Base-by-base conservation (phyloP, 2,797 vertebrate species). In the Columba guinea region DNA sequence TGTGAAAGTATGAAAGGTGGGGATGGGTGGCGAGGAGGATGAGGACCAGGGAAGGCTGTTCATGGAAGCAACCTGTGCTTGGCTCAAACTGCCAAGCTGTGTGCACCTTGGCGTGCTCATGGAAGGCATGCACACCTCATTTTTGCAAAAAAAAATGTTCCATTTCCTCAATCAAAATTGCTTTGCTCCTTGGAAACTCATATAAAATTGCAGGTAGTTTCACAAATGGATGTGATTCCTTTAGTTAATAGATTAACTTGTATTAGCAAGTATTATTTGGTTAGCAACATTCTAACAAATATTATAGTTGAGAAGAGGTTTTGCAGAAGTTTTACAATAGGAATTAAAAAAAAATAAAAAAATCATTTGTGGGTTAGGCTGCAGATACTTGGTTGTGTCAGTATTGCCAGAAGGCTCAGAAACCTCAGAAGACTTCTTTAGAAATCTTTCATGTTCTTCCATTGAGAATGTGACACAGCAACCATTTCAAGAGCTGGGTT, bases 401-500 rank as follows among this genome's bases (percentile, higher is more conserved):
- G 6, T 48, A 11, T 59, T 90, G 63, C 59, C 23, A 9, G 16
- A 58, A 37, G 51, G 39, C 65, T 92, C 20, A 3, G 73, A 93
- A 88, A 16, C 52, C 14, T 80, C 24, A 19, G 49, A 82, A 87
- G 28, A 15, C 67, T 75, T 44, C 73, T 93, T 41, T 44, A 85
- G 60, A 64, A 92, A 18, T 34, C 49, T 89, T 79, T 79, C 4
- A 7, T 13, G 10, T 28, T 76, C 16, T 76, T 94, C 39, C 60
- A n/a, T 19, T 83, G 84, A 49, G 64, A 83, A 28, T 70, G 82
- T 94, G 82, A 80, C 78, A 75, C 70, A 80, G 84, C 87, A 92
- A 87, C n/a, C 0, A 0, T 32, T 74, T 77, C 18, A 96, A 91
- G 79, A 87, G 32, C 30, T 77, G 41, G 49, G 51, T 28, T 90